Evolutionary conservation across 2,113 vertebrate genomes (phyloP), one percentile per base, ranked within the genome.

Genomic region (Saguinus midas): DNA sequence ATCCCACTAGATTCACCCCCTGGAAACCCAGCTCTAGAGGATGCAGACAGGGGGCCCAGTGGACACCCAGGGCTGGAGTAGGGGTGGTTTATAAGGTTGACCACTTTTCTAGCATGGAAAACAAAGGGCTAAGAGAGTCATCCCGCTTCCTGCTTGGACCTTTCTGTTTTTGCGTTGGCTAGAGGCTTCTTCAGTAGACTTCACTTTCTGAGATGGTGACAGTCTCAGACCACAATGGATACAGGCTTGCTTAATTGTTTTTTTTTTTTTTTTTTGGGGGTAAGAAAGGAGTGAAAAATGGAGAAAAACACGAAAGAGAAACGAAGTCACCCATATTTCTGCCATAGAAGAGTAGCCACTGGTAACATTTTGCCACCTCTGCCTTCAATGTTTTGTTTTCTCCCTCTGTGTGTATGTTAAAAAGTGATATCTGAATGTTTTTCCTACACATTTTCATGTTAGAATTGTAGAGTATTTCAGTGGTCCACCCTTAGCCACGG

Each of bases 151-250:
- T 66, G 57, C 35, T 13, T 25, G 13, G 6, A 13, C 25, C 14
- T 7, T 37, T 75, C 32, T 16, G 45, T 48, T 61, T 86, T 45
- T 27, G 8, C 11, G 0, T 11, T 43, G n/a, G 3, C 58, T 32
- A 1, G 27, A 68, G 32, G 18, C 48, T 29, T 40, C 61, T n/a
- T 64, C 8, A 25, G 8, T 17, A 45, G 43, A 16, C 25, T n/a
- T 70, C 21, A 35, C 79, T 72, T 73, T 86, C 16, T 23, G 9
- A 45, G 1, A 20, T 2, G 50, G 27, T 16, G 12, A 48, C 50
- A 6, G 0, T 78, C 57, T 20, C 4, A 17, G 27, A 64, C 10
- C 81, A 80, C 4, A 0, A 0, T 43, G 48, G 20, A 16, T 8
- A 55, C 68, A 64, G 64, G 0, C 55, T 80, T 57, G 18, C 16